Conservation (phyloP, 1,140 invertebrate genomes). For the Ladona fulva region DNA sequence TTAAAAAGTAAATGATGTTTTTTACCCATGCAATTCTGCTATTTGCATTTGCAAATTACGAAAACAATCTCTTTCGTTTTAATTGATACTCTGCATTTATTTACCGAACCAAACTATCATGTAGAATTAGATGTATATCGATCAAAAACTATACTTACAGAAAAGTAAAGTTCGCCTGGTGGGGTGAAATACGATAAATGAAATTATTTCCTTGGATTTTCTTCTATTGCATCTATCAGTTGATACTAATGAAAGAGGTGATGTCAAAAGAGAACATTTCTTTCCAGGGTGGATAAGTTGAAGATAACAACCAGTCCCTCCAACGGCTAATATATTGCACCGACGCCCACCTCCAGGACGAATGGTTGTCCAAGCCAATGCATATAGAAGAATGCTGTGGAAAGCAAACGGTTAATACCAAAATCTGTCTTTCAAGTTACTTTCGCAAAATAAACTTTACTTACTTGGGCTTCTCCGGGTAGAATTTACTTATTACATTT, state of each 20-base stretch:
- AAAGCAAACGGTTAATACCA: not conserved
- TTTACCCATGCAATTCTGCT: no score
- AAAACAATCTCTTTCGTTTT: no score
- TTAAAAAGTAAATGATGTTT: no score
- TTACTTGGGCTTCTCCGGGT: slow-evolving; percentile 29
- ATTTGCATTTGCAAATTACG: no score
- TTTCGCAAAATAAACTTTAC: not conserved
- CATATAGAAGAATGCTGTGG: slow-evolving; percentile 36
- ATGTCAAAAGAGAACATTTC: slow-evolving; percentile 11
- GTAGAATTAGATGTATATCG: no score
- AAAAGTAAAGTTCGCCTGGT: slow-evolving; percentile 35
- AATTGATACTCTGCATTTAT: no score
- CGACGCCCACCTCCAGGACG: slow-evolving; percentile 18
- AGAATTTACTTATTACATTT: slow-evolving; percentile 39
- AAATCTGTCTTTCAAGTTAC: no score
- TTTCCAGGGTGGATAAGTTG: slow-evolving; percentile 30
- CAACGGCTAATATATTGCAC: slow-evolving; percentile 39
- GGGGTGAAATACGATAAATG: slow-evolving; percentile 40
- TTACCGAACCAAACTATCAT: no score
- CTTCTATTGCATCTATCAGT: not conserved
- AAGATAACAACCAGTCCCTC: slow-evolving; percentile 31
- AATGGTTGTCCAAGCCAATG: slow-evolving; percentile 39
- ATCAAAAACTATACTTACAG: slow-evolving; percentile 37
- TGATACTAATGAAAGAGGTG: not conserved
- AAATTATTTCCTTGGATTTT: slow-evolving; percentile 6